Conservation (phyloP, 2,888 invertebrate species). For the Epicampocera succincta region DNA sequence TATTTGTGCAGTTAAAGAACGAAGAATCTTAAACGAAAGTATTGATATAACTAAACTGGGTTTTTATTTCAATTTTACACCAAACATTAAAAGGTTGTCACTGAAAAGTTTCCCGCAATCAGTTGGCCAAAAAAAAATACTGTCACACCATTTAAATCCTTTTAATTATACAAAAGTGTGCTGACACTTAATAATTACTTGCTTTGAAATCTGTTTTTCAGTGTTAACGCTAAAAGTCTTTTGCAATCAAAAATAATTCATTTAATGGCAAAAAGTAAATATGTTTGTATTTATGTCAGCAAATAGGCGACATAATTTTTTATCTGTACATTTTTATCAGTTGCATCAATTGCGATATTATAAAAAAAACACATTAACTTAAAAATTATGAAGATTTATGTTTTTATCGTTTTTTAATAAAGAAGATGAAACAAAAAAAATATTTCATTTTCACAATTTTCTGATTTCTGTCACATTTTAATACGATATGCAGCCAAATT, state of each 20-base stretch:
- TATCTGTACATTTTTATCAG: too few species aligned
- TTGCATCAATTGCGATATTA: too few species aligned
- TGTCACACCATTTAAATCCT: too few species aligned
- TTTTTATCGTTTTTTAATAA: not conserved
- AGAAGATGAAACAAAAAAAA: not conserved
- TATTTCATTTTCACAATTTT: conserved; percentile 33
- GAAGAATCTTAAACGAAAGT: too few species aligned
- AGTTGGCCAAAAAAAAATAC: too few species aligned
- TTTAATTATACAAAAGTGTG: not conserved
- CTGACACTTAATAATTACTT: conserved; percentile 20
- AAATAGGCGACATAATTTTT: not conserved
- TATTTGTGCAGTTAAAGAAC: too few species aligned
- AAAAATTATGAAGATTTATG: conserved; percentile 6
- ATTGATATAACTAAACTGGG: too few species aligned
- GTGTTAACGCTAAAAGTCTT: not conserved
- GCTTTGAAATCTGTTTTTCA: not conserved
- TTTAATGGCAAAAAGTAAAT: conserved; percentile 1
- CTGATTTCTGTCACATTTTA: conserved; percentile 48
- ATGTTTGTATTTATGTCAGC: not conserved
- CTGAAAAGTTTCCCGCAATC: too few species aligned
- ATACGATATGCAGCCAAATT: conserved; percentile 35
- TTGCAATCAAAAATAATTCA: conserved; percentile 29
- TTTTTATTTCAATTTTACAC: too few species aligned
- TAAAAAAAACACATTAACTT: conserved; percentile 14
- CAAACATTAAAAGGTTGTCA: too few species aligned